phyloP scores from a whole-genome alignment of 2,797 vertebrate genomes.

The Tragelaphus oryx region DNA sequence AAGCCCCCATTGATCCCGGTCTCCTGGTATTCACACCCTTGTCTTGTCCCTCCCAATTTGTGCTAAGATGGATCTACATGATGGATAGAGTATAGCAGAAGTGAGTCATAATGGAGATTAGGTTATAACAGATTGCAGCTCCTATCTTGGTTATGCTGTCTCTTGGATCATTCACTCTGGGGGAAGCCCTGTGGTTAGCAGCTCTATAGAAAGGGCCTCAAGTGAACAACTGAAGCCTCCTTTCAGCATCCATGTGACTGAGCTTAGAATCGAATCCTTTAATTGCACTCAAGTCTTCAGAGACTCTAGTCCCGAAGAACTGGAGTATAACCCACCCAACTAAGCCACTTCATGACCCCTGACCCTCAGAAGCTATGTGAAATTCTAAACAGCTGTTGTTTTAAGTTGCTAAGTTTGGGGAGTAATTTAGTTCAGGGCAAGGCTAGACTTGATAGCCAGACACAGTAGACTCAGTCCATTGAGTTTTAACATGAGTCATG shows the following conservation, averaged over 20 bases:
- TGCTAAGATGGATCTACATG: background rate
- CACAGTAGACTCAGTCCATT: background rate
- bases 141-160: background rate
- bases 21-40: background rate
- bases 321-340: background rate
- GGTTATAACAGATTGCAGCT: background rate
- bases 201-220: background rate
- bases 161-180: background rate
- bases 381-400: background rate
- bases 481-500: background rate
- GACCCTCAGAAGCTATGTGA: background rate
- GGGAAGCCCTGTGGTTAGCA: background rate
- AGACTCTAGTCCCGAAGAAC: background rate
- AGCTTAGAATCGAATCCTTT: background rate
- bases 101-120: background rate
- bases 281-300: background rate
- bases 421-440: background rate
- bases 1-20: fast-evolving
- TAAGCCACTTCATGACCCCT: background rate
- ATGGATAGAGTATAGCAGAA: background rate
- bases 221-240: background rate
- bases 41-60: background rate
- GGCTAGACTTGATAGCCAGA: background rate
- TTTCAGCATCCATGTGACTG: background rate
- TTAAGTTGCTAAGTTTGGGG: background rate